Conservation (phyloP, 2,113 vertebrate genomes). For the Sarotherodon lohbergeri region DNA sequence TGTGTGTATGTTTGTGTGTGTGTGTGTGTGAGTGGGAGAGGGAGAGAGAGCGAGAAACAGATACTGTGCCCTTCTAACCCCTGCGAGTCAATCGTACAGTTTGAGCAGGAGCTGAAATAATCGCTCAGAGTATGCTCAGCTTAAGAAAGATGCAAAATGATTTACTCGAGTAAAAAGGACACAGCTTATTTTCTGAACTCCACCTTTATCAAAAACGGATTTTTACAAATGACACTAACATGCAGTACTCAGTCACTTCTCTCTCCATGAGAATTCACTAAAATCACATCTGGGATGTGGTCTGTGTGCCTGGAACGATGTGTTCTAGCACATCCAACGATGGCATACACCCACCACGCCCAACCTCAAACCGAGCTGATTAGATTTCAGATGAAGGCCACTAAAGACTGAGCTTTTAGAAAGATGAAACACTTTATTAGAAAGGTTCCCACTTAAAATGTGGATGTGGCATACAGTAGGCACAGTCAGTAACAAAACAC, state of each 20-base stretch:
- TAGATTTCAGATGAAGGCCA: background rate
- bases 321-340: background rate
- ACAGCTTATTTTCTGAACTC: background rate
- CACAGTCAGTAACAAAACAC: conserved; percentile 36
- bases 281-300: background rate
- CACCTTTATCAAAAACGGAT: background rate
- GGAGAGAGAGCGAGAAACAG: background rate
- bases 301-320: background rate
- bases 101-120: background rate
- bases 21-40: background rate
- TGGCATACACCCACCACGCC: background rate
- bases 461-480: conserved; percentile 45
- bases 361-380: background rate
- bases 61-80: background rate
- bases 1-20: background rate
- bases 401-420: background rate
- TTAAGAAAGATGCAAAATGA: background rate
- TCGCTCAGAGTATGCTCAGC: background rate
- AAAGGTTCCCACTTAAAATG: conserved; percentile 58
- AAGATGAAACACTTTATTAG: conserved; percentile 36
- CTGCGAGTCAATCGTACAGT: background rate
- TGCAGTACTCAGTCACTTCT: background rate
- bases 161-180: background rate
- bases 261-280: background rate
- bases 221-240: background rate